Conservation (phyloP, 2,888 invertebrate species). For the Sceliomorpha sp. region DNA sequence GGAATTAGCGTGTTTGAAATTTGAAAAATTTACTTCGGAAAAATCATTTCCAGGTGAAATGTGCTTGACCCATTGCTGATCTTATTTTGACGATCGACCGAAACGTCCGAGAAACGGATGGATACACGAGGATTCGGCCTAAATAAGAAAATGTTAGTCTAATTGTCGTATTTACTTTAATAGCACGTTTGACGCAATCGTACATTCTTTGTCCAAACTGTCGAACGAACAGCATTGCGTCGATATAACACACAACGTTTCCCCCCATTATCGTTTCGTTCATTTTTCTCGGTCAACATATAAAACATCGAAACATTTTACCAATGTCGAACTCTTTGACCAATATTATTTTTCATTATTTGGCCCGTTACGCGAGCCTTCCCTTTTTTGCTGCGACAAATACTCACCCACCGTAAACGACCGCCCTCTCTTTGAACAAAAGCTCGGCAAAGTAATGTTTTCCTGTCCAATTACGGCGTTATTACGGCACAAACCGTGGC, state of each 20-base stretch:
- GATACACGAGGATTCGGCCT: too few species aligned
- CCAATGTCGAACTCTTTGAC: constrained; percentile 11
- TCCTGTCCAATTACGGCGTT: constrained; percentile 64
- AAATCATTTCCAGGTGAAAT: too few species aligned
- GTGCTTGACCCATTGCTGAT: too few species aligned
- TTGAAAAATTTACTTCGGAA: too few species aligned
- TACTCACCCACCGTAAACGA: constrained; percentile 6
- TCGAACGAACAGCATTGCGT: neutral
- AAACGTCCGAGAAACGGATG: too few species aligned
- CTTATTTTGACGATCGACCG: too few species aligned
- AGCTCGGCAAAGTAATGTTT: constrained; percentile 60
- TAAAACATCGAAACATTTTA: neutral
- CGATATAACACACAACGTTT: neutral
- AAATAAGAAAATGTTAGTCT: too few species aligned
- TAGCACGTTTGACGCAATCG: too few species aligned
- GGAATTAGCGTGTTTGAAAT: too few species aligned
- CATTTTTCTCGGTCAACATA: neutral
- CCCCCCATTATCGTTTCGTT: neutral
- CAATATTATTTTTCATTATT: constrained; percentile 22
- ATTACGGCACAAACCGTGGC: constrained; percentile 56
- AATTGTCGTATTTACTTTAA: too few species aligned
- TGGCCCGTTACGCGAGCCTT: neutral
- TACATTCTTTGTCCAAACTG: too few species aligned
- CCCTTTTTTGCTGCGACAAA: constrained; percentile 6
- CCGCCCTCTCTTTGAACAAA: constrained; percentile 42